A percentile compares a stretch with the other conserved stretches of the same genome.
These are phyloP conservation scores for Drosophila mimetica DNA, from an alignment of 2,888 invertebrate species.

Conservation along the genomic window DNA sequence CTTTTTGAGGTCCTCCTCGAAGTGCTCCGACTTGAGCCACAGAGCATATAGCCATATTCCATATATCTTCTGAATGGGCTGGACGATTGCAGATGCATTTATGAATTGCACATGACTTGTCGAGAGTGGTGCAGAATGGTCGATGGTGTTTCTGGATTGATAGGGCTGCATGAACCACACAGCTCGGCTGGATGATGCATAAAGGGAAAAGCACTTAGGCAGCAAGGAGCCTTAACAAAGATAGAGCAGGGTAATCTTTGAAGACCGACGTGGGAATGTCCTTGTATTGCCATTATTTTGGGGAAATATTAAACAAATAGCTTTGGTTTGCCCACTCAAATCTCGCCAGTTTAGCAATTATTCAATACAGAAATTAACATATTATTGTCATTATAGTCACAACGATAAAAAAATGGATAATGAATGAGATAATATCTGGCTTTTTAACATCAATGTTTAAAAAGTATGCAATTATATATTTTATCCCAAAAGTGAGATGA, in stretches of 20 bases:
- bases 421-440: no score
- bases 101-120: constrained; percentile 41
- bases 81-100: constrained; percentile 44
- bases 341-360: no score
- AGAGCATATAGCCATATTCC: not conserved
- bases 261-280: no score
- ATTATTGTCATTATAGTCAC: no score
- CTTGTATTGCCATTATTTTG: no score
- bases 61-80: constrained; percentile 32
- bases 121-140: constrained; percentile 37
- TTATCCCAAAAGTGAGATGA: no score
- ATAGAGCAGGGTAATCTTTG: not conserved
- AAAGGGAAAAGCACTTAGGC: constrained; percentile 27
- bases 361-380: no score
- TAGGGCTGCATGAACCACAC: constrained; percentile 23
- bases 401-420: no score
- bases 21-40: constrained; percentile 17
- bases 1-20: constrained; percentile 1
- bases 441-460: no score
- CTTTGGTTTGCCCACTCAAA: no score
- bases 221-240: constrained; percentile 4
- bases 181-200: constrained; percentile 20
- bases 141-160: constrained; percentile 25
- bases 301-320: no score
- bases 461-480: no score